A percentile compares a stretch with the other conserved stretches of the same genome.
Evolutionary conservation across 2,888 invertebrate species (phyloP).

Genomic region (Trisateles emortualis): DNA sequence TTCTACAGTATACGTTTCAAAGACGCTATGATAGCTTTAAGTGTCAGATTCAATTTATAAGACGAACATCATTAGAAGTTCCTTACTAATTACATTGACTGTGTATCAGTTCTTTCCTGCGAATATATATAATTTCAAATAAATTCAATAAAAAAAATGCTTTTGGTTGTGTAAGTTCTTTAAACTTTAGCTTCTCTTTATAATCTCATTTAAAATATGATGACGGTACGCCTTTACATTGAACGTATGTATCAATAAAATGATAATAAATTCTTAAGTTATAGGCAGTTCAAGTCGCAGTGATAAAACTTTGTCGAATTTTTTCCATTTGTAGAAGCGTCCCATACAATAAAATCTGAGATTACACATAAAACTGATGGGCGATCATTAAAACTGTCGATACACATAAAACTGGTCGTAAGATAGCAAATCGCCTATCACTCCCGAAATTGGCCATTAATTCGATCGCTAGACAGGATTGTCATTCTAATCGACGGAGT

Average conservation of each 20-base stretch:
- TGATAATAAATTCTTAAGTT: background rate
- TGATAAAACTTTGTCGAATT: slow-evolving; percentile 5
- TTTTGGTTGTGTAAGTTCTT: background rate
- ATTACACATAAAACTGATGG: slow-evolving; percentile 43
- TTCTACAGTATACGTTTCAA: no score
- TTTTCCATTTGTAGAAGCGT: slow-evolving; percentile 9
- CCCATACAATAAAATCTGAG: slow-evolving; percentile 25
- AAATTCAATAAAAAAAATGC: no score
- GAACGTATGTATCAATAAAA: background rate
- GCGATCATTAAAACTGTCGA: slow-evolving; percentile 34
- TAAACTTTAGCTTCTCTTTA: background rate
- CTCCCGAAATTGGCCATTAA: slow-evolving; percentile 35
- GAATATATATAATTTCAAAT: no score
- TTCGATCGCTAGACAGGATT: slow-evolving; percentile 9
- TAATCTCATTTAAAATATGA: background rate
- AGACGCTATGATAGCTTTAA: no score
- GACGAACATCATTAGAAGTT: no score
- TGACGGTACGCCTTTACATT: background rate
- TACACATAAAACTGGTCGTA: slow-evolving; percentile 39
- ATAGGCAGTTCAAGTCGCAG: background rate
- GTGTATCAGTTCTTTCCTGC: no score
- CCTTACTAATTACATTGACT: no score
- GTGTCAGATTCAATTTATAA: no score
- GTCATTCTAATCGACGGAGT: slow-evolving; percentile 25
- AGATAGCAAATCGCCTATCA: slow-evolving; percentile 29